Conservation (phyloP, 2,797 vertebrate genomes). For the Danio jaintianensis region DNA sequence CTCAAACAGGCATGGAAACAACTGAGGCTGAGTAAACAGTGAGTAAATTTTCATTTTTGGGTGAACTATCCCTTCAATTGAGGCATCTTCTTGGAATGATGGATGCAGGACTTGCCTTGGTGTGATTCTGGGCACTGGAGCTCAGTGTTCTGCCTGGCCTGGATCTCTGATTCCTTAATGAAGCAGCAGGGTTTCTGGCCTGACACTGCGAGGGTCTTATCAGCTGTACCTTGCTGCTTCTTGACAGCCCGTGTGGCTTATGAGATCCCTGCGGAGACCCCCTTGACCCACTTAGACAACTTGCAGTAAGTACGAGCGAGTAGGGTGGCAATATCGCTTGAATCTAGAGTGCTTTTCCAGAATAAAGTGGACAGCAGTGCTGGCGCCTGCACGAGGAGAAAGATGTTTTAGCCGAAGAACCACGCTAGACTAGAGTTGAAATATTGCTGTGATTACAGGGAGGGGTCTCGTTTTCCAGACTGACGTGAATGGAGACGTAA, state of each 20-base stretch:
- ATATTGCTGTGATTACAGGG: slow-evolving; percentile 27
- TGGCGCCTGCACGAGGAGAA: slow-evolving; percentile 14
- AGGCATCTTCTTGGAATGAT: not conserved
- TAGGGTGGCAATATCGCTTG: slow-evolving; percentile 19
- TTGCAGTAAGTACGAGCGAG: slow-evolving; percentile 27
- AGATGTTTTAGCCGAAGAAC: slow-evolving; percentile 15
- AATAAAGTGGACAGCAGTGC: slow-evolving; percentile 27
- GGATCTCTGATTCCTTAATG: slow-evolving; percentile 43
- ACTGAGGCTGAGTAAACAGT: too few relatives aligned
- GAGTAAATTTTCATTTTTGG: too few relatives aligned
- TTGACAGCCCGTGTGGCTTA: slow-evolving; percentile 52
- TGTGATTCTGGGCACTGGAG: slow-evolving; percentile 26
- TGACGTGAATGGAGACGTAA: slow-evolving; percentile 10
- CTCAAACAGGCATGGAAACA: too few relatives aligned
- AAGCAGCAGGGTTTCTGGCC: slow-evolving; percentile 30
- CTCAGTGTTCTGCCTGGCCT: slow-evolving; percentile 27
- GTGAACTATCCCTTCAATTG: too few relatives aligned
- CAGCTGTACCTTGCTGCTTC: slow-evolving; percentile 36
- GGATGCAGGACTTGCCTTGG: slow-evolving; percentile 23
- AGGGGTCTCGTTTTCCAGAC: not conserved
- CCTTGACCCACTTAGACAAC: slow-evolving; percentile 58
- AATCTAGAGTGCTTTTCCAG: slow-evolving; percentile 36
- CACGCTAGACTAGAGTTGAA: slow-evolving; percentile 28
- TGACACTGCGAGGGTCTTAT: slow-evolving; percentile 41
- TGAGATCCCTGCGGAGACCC: slow-evolving; percentile 54